phyloP scores from a whole-genome alignment of 1,140 invertebrate genomes.

The Kradibia gibbosae region DNA sequence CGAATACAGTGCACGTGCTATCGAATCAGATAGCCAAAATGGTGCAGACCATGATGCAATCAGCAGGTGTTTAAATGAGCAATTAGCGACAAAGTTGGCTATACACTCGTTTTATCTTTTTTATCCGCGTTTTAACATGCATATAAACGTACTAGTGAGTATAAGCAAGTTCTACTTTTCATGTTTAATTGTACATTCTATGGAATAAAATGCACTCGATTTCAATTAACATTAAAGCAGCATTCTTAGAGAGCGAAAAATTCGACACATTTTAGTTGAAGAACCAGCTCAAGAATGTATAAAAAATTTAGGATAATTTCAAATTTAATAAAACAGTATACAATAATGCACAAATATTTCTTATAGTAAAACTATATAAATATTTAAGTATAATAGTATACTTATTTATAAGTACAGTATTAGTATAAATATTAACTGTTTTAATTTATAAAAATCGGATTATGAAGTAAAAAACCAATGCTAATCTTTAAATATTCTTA shows the following conservation, averaged over 20 bases:
- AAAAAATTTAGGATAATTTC: no score
- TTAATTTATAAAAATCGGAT: no score
- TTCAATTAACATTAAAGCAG: neutral
- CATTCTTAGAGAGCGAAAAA: neutral
- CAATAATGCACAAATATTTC: no score
- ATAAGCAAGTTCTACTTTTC: neutral
- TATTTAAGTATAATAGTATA: no score
- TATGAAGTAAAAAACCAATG: no score
- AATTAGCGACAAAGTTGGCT: neutral
- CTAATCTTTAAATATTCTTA: no score
- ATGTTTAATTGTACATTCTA: neutral
- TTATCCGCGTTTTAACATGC: neutral
- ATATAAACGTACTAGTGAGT: neutral
- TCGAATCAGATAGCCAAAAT: slow-evolving; percentile 27
- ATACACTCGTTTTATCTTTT: neutral
- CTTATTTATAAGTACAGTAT: no score
- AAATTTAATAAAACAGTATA: no score
- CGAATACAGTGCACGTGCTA: neutral
- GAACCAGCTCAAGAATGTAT: no score
- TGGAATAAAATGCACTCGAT: neutral
- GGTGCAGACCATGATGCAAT: neutral
- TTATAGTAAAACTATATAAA: no score
- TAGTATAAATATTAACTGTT: no score
- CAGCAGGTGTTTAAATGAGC: neutral
- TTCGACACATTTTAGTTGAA: neutral